phyloP scores from a whole-genome alignment of 2,888 invertebrate species.

The Scelioninae gen. 2 region DNA sequence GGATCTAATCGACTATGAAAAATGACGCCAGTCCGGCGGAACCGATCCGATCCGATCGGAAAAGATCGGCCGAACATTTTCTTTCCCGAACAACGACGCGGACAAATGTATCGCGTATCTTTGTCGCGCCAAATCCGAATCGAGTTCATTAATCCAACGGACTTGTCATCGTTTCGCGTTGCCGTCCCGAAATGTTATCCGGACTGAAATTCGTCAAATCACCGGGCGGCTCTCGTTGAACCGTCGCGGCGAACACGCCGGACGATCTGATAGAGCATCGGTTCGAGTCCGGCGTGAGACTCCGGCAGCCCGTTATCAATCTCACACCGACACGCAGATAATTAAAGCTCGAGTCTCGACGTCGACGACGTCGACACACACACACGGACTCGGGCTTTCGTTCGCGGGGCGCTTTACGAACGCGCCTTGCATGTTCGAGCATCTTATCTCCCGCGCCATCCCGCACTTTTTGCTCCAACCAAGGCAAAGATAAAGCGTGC shows the following conservation, averaged over 20 bases:
- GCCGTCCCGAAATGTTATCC: not conserved
- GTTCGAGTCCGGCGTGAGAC: slow-evolving; percentile 42
- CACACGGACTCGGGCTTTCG: slow-evolving; percentile 34
- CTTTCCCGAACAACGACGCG: no score
- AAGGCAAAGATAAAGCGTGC: slow-evolving; percentile 55
- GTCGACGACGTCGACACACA: no score
- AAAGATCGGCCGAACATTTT: no score
- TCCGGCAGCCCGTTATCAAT: slow-evolving; percentile 61
- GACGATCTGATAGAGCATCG: slow-evolving; percentile 53
- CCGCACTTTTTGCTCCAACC: slow-evolving; percentile 66
- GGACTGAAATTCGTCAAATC: slow-evolving; percentile 21
- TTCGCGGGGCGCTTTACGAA: slow-evolving; percentile 65
- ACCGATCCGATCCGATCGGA: no score
- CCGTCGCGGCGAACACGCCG: slow-evolving; percentile 16
- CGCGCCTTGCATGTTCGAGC: slow-evolving; percentile 69
- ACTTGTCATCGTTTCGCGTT: no score
- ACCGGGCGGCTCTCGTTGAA: slow-evolving; percentile 10
- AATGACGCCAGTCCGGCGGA: no score
- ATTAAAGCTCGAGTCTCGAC: slow-evolving; percentile 61
- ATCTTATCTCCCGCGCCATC: slow-evolving; percentile 69
- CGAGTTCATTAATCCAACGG: no score
- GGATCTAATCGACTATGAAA: no score
- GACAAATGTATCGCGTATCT: no score
- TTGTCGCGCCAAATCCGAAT: no score
- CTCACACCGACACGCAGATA: slow-evolving; percentile 63